Percentiles rank a stretch among this genome's conserved stretches.
These are phyloP conservation scores for Enteromius mattozi DNA, from an alignment of 2,797 vertebrate genomes.

Conservation along the genomic window DNA sequence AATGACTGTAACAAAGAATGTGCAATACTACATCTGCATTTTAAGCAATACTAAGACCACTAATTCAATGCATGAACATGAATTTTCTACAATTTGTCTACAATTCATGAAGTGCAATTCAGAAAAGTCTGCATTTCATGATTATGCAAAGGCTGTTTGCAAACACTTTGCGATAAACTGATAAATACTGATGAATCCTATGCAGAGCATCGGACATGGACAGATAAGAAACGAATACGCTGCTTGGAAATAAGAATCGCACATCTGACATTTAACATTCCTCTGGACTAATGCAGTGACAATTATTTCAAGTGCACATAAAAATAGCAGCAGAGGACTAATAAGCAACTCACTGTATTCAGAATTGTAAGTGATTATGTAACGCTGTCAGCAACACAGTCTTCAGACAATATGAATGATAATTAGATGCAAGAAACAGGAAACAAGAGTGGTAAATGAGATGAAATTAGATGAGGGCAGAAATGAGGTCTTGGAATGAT, in stretches of 20 bases:
- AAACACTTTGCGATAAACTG: not conserved
- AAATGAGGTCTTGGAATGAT: conserved; percentile 4
- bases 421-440: conserved; percentile 48
- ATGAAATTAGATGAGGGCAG: not conserved
- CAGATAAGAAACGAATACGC: not conserved
- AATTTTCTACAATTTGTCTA: not conserved
- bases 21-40: not conserved
- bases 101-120: not conserved
- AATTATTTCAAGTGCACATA: conserved; percentile 35
- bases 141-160: not conserved
- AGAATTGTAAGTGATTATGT: conserved; percentile 42
- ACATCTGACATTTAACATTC: conserved; percentile 19
- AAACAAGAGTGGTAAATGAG: conserved; percentile 12
- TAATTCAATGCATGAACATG: not conserved
- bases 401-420: conserved; percentile 35
- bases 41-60: not conserved
- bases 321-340: conserved; percentile 31
- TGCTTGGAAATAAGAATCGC: not conserved
- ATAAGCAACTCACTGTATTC: conserved; percentile 28
- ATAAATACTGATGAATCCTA: not conserved
- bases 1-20: not conserved
- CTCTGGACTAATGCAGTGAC: not conserved
- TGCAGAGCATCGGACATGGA: not conserved
- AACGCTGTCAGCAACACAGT: conserved; percentile 50
- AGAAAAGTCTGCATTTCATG: not conserved